phyloP scores from a whole-genome alignment of 2,888 invertebrate genomes.

The Agonum fuliginosum region DNA sequence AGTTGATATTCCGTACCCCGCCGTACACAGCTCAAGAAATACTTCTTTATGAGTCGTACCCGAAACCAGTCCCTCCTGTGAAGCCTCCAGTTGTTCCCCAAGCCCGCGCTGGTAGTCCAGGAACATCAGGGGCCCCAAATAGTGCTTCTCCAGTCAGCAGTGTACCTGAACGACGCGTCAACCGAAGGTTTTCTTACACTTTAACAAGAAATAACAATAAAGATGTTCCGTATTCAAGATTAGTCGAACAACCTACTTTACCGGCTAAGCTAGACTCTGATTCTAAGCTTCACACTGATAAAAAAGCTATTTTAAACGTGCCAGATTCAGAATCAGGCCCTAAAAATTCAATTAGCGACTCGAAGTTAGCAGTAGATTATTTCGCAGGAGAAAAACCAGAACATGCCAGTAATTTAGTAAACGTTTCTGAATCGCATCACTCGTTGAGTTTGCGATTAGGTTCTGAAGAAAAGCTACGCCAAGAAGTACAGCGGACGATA shows the following conservation, averaged over 20 bases:
- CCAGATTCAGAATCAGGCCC: slow-evolving; percentile 74
- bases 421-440: slow-evolving; percentile 81
- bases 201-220: slow-evolving; percentile 71
- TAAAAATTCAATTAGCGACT: slow-evolving; percentile 91
- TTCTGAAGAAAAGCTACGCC: slow-evolving; percentile 77
- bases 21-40: slow-evolving; percentile 84
- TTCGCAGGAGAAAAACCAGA: slow-evolving; percentile 72
- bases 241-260: slow-evolving; percentile 80
- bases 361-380: slow-evolving; percentile 87
- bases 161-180: slow-evolving; percentile 62
- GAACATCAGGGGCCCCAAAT: slow-evolving; percentile 64
- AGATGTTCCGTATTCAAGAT: slow-evolving; percentile 87
- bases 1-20: slow-evolving; percentile 92
- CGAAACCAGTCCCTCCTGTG: background rate
- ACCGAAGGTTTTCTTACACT: slow-evolving; percentile 79
- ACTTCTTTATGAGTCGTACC: slow-evolving; percentile 80
- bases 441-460: slow-evolving; percentile 78
- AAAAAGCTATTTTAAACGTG: slow-evolving; percentile 72
- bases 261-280: slow-evolving; percentile 81
- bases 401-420: slow-evolving; percentile 69
- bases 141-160: slow-evolving; percentile 70
- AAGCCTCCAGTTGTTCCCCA: background rate
- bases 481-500: slow-evolving; percentile 85
- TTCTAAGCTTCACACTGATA: slow-evolving; percentile 79
- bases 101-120: background rate